phyloP scores from a whole-genome alignment of 1,140 invertebrate species.

The Anagrus nilaparvatae region DNA sequence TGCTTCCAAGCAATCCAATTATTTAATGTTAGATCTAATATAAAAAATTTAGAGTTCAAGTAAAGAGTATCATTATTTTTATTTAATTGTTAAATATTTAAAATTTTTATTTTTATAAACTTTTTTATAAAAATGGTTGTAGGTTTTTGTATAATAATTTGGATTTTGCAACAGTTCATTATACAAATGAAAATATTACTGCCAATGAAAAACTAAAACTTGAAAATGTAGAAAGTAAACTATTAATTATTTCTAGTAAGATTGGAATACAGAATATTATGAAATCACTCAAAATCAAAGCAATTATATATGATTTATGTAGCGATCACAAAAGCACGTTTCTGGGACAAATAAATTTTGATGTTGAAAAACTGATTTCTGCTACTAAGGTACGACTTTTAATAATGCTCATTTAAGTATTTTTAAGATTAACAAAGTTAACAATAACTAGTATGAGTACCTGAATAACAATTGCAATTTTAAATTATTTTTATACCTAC shows the following conservation, averaged over 20 bases:
- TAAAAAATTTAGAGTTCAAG: constrained; percentile 33
- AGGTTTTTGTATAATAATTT: constrained; percentile 42
- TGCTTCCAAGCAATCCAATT: constrained; percentile 25
- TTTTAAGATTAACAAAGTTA: no score
- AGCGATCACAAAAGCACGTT: constrained; percentile 19
- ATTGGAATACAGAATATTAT: no score
- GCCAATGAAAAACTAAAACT: constrained; percentile 29
- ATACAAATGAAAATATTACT: constrained; percentile 21
- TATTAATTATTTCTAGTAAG: constrained; percentile 39
- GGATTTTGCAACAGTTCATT: constrained; percentile 26
- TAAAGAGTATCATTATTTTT: constrained; percentile 13
- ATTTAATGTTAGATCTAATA: constrained; percentile 16
- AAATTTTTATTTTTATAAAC: background rate
- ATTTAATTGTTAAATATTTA: background rate
- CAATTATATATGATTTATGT: no score
- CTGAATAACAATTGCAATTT: no score
- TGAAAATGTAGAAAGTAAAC: constrained; percentile 36
- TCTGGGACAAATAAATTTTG: constrained; percentile 25
- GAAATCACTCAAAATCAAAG: no score
- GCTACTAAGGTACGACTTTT: constrained; percentile 31
- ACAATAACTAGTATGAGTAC: no score
- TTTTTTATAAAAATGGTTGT: constrained; percentile 7
- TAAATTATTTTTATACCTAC: no score
- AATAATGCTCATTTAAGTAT: no score
- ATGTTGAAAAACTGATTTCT: constrained; percentile 27